Evolutionary conservation across 2,888 invertebrate genomes (phyloP).

Genomic region (Harpalus rufipes): DNA sequence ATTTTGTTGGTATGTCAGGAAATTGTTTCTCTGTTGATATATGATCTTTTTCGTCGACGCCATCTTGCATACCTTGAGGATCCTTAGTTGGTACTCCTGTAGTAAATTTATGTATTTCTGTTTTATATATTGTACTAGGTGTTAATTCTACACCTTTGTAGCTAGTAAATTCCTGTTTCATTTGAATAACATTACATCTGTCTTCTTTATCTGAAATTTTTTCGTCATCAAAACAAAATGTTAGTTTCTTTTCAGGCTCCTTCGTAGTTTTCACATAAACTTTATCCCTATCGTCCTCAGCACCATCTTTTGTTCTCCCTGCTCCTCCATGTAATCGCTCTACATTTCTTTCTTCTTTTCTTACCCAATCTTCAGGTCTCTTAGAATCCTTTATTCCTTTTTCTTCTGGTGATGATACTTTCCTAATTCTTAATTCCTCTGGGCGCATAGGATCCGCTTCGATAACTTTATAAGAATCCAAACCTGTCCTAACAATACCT

Average conservation of each 20-base stretch:
- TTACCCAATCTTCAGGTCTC: slow-evolving; percentile 76
- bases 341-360: slow-evolving; percentile 75
- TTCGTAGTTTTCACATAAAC: slow-evolving; percentile 60
- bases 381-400: slow-evolving; percentile 77
- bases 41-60: slow-evolving; percentile 71
- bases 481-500: slow-evolving; percentile 73
- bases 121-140: slow-evolving; percentile 67
- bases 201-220: slow-evolving; percentile 66
- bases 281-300: slow-evolving; percentile 42
- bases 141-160: slow-evolving; percentile 68
- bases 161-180: slow-evolving; percentile 67
- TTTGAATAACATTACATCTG: slow-evolving; percentile 66
- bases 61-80: slow-evolving; percentile 72
- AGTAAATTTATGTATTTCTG: slow-evolving; percentile 68
- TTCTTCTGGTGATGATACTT: slow-evolving; percentile 75
- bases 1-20: slow-evolving; percentile 56
- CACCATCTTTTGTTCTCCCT: slow-evolving; percentile 73
- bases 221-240: slow-evolving; percentile 69
- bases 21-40: slow-evolving; percentile 56
- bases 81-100: slow-evolving; percentile 66
- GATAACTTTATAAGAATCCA: slow-evolving; percentile 73
- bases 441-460: slow-evolving; percentile 74
- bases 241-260: slow-evolving; percentile 70
- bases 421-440: slow-evolving; percentile 73
- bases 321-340: slow-evolving; percentile 77